Evolutionary conservation across 2,888 invertebrate species (phyloP).

Genomic region (Chrysolina haemoptera): DNA sequence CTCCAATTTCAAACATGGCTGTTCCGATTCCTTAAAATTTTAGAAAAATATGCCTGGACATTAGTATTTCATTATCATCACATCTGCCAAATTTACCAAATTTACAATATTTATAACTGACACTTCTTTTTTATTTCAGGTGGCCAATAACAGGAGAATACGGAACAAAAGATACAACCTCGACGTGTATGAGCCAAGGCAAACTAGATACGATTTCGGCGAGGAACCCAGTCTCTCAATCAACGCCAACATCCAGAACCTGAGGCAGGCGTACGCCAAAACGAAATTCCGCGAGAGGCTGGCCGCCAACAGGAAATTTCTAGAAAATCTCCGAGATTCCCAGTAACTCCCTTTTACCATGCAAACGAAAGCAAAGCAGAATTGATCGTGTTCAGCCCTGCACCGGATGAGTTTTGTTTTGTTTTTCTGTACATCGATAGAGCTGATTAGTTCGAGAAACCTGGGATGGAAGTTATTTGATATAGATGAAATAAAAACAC

Average conservation of each 20-base stretch:
- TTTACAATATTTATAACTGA: too few relatives aligned
- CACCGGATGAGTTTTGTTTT: conserved; percentile 23
- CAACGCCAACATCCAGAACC: conserved; percentile 54
- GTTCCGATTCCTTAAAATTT: too few relatives aligned
- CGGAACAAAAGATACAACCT: conserved; percentile 54
- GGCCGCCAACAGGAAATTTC: conserved; percentile 53
- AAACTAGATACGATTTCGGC: conserved; percentile 39
- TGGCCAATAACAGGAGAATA: conserved; percentile 47
- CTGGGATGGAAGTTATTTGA: conserved; percentile 27
- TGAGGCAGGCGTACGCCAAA: conserved; percentile 53
- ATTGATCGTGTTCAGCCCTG: conserved; percentile 26
- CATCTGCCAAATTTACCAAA: too few relatives aligned
- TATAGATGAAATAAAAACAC: conserved; percentile 22
- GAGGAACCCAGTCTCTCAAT: conserved; percentile 57
- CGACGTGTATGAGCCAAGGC: conserved; percentile 37
- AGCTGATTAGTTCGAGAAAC: conserved; percentile 35
- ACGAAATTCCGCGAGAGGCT: conserved; percentile 53
- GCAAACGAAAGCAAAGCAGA: conserved; percentile 24
- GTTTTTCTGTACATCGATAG: conserved; percentile 30
- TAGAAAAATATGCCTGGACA: too few relatives aligned
- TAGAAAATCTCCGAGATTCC: conserved; percentile 49
- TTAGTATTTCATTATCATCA: too few relatives aligned
- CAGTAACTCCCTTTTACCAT: conserved; percentile 37
- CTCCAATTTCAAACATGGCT: too few relatives aligned
- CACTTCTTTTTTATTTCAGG: conserved; percentile 48